Evolutionary conservation across 2,113 vertebrate species (phyloP).

Genomic region (Scomber scombrus): DNA sequence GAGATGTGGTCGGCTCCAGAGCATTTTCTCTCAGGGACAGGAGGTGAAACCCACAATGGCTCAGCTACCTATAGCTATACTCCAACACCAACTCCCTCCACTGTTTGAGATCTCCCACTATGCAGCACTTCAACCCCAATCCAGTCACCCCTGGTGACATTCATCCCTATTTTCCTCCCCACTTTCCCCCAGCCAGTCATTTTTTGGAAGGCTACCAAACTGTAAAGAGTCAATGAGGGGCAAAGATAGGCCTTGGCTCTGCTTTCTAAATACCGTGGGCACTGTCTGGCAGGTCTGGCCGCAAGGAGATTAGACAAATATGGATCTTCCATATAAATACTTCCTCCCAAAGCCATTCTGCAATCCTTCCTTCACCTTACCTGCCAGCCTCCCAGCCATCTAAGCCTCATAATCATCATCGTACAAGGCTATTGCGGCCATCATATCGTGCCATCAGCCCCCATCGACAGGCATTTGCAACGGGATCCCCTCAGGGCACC

Average conservation of each 20-base stretch:
- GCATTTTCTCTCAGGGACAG: constrained; percentile 23
- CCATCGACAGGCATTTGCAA: constrained; percentile 59
- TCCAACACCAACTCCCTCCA: constrained; percentile 14
- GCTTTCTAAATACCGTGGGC: constrained; percentile 47
- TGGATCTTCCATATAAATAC: constrained; percentile 66
- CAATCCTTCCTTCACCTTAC: constrained; percentile 51
- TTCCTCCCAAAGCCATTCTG: constrained; percentile 31
- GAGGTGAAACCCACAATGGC: constrained; percentile 15
- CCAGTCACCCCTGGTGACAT: constrained; percentile 47
- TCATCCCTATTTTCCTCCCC: constrained; percentile 25
- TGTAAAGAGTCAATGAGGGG: constrained; percentile 62
- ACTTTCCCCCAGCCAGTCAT: constrained; percentile 6
- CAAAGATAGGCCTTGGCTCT: constrained; percentile 59
- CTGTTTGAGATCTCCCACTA: constrained; percentile 8
- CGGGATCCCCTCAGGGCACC: constrained; percentile 58
- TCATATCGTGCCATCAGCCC: constrained; percentile 61
- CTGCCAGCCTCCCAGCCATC: constrained; percentile 56
- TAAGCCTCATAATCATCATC: constrained; percentile 60
- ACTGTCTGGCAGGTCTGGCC: constrained; percentile 45
- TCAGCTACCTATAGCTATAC: constrained; percentile 13
- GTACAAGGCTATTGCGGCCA: constrained; percentile 61
- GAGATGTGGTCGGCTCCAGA: not conserved
- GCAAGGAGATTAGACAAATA: constrained; percentile 66
- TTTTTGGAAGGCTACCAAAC: constrained; percentile 54
- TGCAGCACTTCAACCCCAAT: constrained; percentile 13